Base-by-base conservation (phyloP, 2,113 vertebrate genomes). In the Kryptolebias marmoratus region DNA sequence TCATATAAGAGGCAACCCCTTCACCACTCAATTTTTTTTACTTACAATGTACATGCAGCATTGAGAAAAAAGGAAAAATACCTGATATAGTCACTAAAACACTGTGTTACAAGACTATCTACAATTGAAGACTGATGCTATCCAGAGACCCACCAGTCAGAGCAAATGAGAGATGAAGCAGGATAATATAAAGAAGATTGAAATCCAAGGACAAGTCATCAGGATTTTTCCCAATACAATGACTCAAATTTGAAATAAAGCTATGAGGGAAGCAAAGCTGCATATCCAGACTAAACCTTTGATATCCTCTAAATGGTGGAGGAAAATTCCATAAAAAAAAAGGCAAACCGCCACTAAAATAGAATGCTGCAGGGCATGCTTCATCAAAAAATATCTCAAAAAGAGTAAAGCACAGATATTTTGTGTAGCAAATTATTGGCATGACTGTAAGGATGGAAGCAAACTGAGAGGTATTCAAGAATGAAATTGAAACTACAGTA, bases 101-200 rank as follows among this genome's bases (percentile, higher is more conserved):
- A 76, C 59, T 36, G 32, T 52, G 16, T 59, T 56, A 62, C 69
- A 45, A 56, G 56, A 32, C 68, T 27, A 55, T 79, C 72, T 53
- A 44, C 81, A 80, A 79, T 0, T 74, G 68, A 76, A 69, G 79
- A 80, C 61, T 68, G 69, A 84, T 80, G 49, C 12, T 1, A 44
- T 22, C 54, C 42, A 66, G 49, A 48, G 45, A 48, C 30, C 28
- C 44, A 48, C 54, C 48, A 28, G 54, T 5, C 48, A 47, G 2
- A 70, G 53, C 28, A 52, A 54, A 16, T 31, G 32, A 15, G 64
- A 82, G 73, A 77, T 36, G 67, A 79, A 75, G 44, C n/a, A 60
- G 56, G 61, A 84, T 87, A 75, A 86, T 74, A 57, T 50, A 77
- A 54, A 83, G 47, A 44, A 83, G 78, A 88, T 71, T 85, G 82